Percentiles rank a stretch among this genome's conserved stretches.
Evolutionary conservation across 1,140 invertebrate genomes (phyloP).

Genomic region (Lithobius niger): DNA sequence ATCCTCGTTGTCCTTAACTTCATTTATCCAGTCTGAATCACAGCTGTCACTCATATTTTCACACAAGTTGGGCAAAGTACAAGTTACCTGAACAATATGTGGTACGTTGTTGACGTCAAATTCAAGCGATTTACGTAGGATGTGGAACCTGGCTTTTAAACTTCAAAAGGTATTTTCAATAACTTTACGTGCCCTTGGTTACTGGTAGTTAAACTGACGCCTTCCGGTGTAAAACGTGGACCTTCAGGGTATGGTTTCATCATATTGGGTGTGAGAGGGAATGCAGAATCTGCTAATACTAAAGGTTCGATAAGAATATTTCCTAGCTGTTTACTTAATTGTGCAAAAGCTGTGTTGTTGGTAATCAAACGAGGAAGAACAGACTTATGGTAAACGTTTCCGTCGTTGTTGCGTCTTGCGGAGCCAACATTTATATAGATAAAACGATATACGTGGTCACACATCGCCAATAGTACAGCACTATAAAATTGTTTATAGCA

Average conservation of each 20-base stretch:
- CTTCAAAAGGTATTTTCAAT: conserved; percentile 1
- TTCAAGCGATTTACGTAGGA: neutral
- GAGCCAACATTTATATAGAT: neutral
- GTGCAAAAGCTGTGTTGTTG: neutral
- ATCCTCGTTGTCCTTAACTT: no score
- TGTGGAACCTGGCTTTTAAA: neutral
- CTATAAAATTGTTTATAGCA: neutral
- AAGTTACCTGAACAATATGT: neutral
- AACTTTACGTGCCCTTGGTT: neutral
- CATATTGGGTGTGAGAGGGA: neutral
- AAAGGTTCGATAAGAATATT: neutral
- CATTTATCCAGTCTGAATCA: no score
- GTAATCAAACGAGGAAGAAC: neutral
- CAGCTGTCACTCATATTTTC: neutral
- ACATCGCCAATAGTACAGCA: neutral
- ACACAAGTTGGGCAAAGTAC: neutral
- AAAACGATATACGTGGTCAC: neutral
- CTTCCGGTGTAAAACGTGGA: neutral
- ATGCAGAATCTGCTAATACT: neutral
- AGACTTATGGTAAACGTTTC: neutral
- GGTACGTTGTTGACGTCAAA: neutral
- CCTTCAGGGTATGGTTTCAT: conserved; percentile 1
- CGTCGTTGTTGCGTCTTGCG: neutral
- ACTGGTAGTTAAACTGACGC: neutral
- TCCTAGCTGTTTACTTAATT: neutral